A percentile compares a stretch with the other conserved stretches of the same genome.
phyloP scores from a whole-genome alignment of 2,888 invertebrate species.

The Ptilodon capucinus region DNA sequence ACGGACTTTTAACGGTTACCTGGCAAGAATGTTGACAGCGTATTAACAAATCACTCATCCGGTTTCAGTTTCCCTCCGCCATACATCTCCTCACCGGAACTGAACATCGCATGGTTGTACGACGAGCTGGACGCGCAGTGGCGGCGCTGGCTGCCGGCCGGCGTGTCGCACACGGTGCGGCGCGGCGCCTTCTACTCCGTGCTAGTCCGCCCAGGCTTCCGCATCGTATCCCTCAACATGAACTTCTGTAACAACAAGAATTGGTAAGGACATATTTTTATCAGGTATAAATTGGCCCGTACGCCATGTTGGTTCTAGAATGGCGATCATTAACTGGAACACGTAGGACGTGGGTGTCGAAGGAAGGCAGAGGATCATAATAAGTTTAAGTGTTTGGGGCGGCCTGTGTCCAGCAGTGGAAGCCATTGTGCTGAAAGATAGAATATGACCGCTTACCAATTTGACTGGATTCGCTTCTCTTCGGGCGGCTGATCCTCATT shows the following conservation, averaged over 20 bases:
- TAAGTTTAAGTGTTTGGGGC: too few relatives aligned
- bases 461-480: too few relatives aligned
- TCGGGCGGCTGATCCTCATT: too few relatives aligned
- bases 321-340: too few relatives aligned
- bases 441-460: too few relatives aligned
- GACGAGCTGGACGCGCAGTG: slow-evolving; percentile 94
- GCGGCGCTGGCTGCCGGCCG: slow-evolving; percentile 95
- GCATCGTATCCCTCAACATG: slow-evolving; percentile 97
- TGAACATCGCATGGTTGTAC: slow-evolving; percentile 95
- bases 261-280: slow-evolving; percentile 83
- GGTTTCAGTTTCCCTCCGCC: slow-evolving; percentile 92
- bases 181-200: slow-evolving; percentile 96
- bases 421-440: too few relatives aligned
- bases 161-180: slow-evolving; percentile 92
- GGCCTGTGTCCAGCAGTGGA: too few relatives aligned
- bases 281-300: neutral
- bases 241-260: slow-evolving; percentile 98
- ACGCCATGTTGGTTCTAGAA: too few relatives aligned
- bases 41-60: slow-evolving; percentile 3
- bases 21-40: too few relatives aligned
- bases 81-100: slow-evolving; percentile 90
- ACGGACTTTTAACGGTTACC: too few relatives aligned
- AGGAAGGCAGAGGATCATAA: too few relatives aligned
- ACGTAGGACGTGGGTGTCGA: too few relatives aligned
- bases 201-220: slow-evolving; percentile 93